Conservation (phyloP, 2,113 vertebrate genomes). For the Percina caprodes region DNA sequence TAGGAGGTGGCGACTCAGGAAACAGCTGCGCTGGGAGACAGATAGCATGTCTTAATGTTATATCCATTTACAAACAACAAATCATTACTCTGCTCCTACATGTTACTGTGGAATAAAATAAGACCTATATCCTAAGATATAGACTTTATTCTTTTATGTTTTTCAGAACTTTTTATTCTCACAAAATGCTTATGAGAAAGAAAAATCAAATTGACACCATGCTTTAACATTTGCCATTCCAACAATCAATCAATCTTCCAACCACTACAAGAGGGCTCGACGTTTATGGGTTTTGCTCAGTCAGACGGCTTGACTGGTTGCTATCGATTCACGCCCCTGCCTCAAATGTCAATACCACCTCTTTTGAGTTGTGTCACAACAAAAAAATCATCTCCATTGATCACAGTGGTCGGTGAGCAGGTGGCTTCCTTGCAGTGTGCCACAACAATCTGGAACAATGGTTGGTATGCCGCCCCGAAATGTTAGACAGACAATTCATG, state of each 20-base stretch:
- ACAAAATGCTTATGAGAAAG: conserved; percentile 33
- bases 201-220: conserved; percentile 63
- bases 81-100: background rate
- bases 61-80: background rate
- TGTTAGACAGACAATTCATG: conserved; percentile 75
- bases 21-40: conserved; percentile 23
- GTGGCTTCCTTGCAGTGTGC: conserved; percentile 84
- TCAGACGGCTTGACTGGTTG: conserved; percentile 83
- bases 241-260: conserved; percentile 91
- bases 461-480: conserved; percentile 78
- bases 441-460: conserved; percentile 83
- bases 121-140: background rate
- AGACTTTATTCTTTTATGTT: background rate
- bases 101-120: background rate
- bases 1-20: conserved; percentile 17
- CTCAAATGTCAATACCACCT: conserved; percentile 94
- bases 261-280: conserved; percentile 86
- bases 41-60: background rate
- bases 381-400: conserved; percentile 90
- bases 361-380: conserved; percentile 86
- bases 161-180: conserved; percentile 16
- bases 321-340: conserved; percentile 90
- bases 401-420: conserved; percentile 87
- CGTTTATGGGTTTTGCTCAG: conserved; percentile 92
- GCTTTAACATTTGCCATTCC: conserved; percentile 86